Conservation (phyloP, 2,888 invertebrate species). For the Sturmia bella region DNA sequence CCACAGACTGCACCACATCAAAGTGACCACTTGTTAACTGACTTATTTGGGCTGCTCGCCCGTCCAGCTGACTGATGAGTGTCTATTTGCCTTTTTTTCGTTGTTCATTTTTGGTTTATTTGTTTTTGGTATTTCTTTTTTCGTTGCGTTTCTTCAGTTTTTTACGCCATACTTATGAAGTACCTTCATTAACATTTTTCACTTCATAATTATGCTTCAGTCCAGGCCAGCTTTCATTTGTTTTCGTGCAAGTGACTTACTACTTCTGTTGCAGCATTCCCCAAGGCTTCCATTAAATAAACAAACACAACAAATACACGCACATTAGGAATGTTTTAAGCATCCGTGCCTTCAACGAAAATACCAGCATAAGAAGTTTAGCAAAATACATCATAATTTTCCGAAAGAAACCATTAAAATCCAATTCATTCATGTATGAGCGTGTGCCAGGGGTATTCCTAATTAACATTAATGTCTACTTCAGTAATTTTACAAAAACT, state of each 20-base stretch:
- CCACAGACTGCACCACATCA: slow-evolving; percentile 79
- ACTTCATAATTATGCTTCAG: slow-evolving; percentile 59
- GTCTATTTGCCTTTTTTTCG: slow-evolving; percentile 60
- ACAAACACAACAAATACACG: slow-evolving; percentile 36
- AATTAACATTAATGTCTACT: slow-evolving; percentile 80
- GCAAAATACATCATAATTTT: slow-evolving; percentile 57
- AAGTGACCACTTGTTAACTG: slow-evolving; percentile 77
- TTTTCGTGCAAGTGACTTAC: slow-evolving; percentile 14
- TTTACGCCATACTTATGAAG: slow-evolving; percentile 1
- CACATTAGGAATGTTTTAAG: slow-evolving; percentile 28
- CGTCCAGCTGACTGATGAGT: slow-evolving; percentile 61
- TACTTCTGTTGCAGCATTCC: slow-evolving; percentile 53
- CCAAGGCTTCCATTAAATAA: slow-evolving; percentile 62
- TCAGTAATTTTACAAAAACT: slow-evolving; percentile 71
- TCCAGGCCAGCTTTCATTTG: slow-evolving; percentile 5
- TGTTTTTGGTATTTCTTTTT: slow-evolving; percentile 21
- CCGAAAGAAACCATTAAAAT: slow-evolving; percentile 54
- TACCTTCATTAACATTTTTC: slow-evolving; percentile 70
- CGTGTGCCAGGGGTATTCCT: slow-evolving; percentile 51
- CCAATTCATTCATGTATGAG: slow-evolving; percentile 38
- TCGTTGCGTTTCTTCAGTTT: slow-evolving; percentile 13
- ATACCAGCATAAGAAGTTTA: slow-evolving; percentile 40
- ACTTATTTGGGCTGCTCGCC: slow-evolving; percentile 31
- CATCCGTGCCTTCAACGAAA: slow-evolving; percentile 8
- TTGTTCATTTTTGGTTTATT: slow-evolving; percentile 54